Evolutionary conservation across 35 echinoderm and acorn worm species (phyloP).

Genomic region (Chiridota heheva): DNA sequence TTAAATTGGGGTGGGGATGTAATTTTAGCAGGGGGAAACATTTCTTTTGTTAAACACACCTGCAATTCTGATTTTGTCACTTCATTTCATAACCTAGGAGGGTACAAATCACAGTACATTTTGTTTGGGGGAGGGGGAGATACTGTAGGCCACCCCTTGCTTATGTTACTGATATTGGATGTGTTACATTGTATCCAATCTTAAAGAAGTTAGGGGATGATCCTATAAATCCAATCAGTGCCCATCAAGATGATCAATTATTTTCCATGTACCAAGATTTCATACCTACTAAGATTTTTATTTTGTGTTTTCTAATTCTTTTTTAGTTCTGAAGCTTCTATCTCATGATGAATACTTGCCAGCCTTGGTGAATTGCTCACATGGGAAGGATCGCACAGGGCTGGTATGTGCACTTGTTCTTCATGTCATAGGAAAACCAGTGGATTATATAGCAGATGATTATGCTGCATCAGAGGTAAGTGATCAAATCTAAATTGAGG

Average conservation of each 20-base stretch:
- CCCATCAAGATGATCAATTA: neutral
- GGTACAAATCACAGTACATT: too few relatives aligned
- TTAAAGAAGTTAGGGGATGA: neutral
- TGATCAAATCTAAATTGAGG: neutral
- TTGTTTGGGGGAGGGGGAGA: too few relatives aligned
- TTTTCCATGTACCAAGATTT: neutral
- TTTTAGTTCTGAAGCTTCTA: conserved; percentile 55
- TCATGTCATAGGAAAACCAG: conserved; percentile 60
- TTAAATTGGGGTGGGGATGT: too few relatives aligned
- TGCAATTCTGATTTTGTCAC: too few relatives aligned
- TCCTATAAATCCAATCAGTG: neutral
- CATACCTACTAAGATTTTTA: neutral
- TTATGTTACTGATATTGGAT: neutral
- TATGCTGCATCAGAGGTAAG: conserved; percentile 81
- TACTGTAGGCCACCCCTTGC: neutral
- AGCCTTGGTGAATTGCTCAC: conserved; percentile 75
- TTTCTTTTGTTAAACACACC: too few relatives aligned
- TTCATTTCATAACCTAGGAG: too few relatives aligned
- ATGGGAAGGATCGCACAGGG: conserved; percentile 87
- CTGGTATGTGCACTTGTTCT: conserved; percentile 60
- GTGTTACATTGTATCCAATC: neutral
- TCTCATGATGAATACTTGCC: conserved; percentile 64
- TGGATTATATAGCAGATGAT: conserved; percentile 70
- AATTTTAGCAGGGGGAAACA: too few relatives aligned
- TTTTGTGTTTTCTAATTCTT: conserved; percentile 18